These are phyloP conservation scores for Danaus chrysippus DNA, from an alignment of 2,888 invertebrate species.

Conservation along the genomic window DNA sequence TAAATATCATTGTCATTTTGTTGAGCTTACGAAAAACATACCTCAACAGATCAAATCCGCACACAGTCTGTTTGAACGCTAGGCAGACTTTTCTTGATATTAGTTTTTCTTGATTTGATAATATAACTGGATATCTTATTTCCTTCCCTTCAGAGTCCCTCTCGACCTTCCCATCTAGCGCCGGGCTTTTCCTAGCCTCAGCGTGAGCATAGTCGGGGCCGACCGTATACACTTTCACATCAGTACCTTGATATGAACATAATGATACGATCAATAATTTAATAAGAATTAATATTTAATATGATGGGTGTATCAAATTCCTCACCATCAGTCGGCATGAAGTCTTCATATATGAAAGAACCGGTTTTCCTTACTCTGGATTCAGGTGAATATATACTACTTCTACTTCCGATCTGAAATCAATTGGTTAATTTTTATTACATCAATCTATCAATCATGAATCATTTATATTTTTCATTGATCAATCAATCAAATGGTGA, in stretches of 20 bases:
- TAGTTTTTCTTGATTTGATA: constrained; percentile 97
- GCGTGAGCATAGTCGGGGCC: constrained; percentile 99
- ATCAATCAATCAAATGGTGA: no score
- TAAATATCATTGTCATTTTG: no score
- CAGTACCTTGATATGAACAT: constrained; percentile 75
- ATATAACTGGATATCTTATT: constrained; percentile 98
- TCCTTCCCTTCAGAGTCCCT: constrained; percentile 98
- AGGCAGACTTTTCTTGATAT: constrained; percentile 98
- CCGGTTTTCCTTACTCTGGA: constrained; percentile 97
- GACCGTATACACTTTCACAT: constrained; percentile 96
- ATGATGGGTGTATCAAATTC: not conserved
- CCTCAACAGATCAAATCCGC: constrained; percentile 98
- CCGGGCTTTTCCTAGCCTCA: constrained; percentile 99
- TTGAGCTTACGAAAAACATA: constrained; percentile 43
- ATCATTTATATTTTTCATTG: no score
- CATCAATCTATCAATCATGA: no score
- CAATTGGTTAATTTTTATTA: no score
- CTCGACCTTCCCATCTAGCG: constrained; percentile 98
- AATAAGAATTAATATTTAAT: no score
- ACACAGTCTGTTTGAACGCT: constrained; percentile 98
- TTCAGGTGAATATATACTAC: constrained; percentile 98
- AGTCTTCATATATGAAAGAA: constrained; percentile 99
- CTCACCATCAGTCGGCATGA: constrained; percentile 99
- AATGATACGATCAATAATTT: no score
- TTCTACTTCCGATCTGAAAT: constrained; percentile 95